A percentile compares a stretch with the other conserved stretches of the same genome.
Evolutionary conservation across 2,113 vertebrate species (phyloP).

Genomic region (Zosterops borbonicus): DNA sequence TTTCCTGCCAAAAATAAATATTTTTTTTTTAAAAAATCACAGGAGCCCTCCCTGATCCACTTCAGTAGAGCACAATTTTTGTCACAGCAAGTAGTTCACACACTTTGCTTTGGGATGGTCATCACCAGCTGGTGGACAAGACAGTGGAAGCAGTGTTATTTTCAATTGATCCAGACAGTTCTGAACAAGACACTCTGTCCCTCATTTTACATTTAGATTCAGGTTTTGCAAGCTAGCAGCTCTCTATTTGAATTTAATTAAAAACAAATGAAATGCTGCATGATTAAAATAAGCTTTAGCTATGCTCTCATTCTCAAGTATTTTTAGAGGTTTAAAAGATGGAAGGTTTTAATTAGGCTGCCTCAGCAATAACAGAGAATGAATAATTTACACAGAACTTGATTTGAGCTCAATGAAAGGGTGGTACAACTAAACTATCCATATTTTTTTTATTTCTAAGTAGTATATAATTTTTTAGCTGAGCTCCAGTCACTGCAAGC

Average conservation of each 20-base stretch:
- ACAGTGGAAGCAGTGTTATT: not conserved
- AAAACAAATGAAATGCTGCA: not conserved
- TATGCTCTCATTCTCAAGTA: not conserved
- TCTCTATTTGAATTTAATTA: not conserved
- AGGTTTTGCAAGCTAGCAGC: not conserved
- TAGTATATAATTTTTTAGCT: not conserved
- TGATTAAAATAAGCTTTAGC: not conserved
- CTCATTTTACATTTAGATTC: not conserved
- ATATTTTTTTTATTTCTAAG: not conserved
- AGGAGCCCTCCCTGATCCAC: not conserved
- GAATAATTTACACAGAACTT: not conserved
- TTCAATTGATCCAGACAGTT: not conserved
- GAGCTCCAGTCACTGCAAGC: not conserved
- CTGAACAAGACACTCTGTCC: not conserved
- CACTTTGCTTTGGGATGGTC: not conserved
- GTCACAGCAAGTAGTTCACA: not conserved
- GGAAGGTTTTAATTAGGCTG: not conserved
- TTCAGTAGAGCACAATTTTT: not conserved
- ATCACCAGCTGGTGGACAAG: not conserved
- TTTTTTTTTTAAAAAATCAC: not conserved
- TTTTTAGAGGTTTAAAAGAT: not conserved
- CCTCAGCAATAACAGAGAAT: not conserved
- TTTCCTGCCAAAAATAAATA: not conserved
- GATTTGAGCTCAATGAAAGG: not conserved
- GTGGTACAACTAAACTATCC: not conserved